Evolutionary conservation across 2,113 vertebrate species (phyloP).

Genomic region (Mesitornis unicolor): DNA sequence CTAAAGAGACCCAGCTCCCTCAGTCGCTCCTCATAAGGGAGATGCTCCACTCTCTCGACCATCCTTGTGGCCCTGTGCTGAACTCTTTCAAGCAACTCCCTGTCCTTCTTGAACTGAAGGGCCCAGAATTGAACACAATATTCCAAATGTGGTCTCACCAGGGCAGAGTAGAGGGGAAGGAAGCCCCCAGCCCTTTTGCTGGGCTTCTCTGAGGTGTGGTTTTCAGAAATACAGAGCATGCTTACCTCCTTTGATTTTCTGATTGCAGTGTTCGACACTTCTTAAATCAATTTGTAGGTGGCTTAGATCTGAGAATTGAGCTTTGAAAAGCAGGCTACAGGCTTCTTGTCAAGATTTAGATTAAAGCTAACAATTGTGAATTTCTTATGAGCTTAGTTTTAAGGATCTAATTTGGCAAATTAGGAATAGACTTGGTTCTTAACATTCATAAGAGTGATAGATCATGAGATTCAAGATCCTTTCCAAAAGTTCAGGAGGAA

Average conservation of each 20-base stretch:
- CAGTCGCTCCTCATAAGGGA: too few species aligned
- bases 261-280: not conserved
- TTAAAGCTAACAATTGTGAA: not conserved
- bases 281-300: not conserved
- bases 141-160: too few species aligned
- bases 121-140: too few species aligned
- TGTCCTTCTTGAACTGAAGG: too few species aligned
- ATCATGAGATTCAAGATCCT: not conserved
- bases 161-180: too few species aligned
- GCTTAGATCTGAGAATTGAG: not conserved
- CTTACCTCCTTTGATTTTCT: not conserved
- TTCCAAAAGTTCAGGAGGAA: not conserved
- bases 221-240: not conserved
- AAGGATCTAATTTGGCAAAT: not conserved
- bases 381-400: not conserved
- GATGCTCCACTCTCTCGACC: too few species aligned
- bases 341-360: not conserved
- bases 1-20: too few species aligned
- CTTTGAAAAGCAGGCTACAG: not conserved
- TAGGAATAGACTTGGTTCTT: accelerated
- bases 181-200: too few species aligned
- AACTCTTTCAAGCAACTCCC: too few species aligned
- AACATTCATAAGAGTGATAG: not conserved
- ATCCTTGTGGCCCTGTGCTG: too few species aligned
- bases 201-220: not conserved